Evolutionary conservation across 2,797 vertebrate genomes (phyloP).

Genomic region (Poeciliopsis infans): DNA sequence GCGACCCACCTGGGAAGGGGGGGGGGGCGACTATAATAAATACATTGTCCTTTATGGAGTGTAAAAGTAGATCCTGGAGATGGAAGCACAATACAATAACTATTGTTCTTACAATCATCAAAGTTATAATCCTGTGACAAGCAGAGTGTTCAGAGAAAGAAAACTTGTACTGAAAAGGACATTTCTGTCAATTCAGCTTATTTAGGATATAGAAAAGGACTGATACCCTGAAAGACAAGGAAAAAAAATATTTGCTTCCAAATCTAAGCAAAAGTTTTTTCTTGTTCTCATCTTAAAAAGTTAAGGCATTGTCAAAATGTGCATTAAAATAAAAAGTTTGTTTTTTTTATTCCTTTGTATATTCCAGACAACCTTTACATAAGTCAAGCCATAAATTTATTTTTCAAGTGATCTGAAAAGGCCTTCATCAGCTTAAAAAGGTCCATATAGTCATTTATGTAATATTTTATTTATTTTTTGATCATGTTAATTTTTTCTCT

Average conservation of each 20-base stretch:
- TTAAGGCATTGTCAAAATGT: background rate
- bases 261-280: background rate
- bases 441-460: background rate
- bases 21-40: constrained; percentile 15
- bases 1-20: constrained; percentile 44
- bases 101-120: background rate
- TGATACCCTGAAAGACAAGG: background rate
- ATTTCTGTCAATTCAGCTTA: background rate
- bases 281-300: background rate
- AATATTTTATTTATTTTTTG: background rate
- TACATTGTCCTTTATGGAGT: background rate
- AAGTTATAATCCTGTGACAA: background rate
- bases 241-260: background rate
- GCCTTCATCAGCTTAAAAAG: background rate
- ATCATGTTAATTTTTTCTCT: background rate
- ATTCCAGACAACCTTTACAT: background rate
- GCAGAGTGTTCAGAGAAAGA: background rate
- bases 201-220: background rate
- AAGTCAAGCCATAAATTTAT: background rate
- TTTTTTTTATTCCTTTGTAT: background rate
- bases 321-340: background rate
- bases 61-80: constrained; percentile 7
- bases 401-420: background rate
- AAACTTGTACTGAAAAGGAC: background rate
- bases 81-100: background rate